These are phyloP conservation scores for Salvelinus fontinalis DNA, from an alignment of 2,113 vertebrate species.

Conservation along the genomic window DNA sequence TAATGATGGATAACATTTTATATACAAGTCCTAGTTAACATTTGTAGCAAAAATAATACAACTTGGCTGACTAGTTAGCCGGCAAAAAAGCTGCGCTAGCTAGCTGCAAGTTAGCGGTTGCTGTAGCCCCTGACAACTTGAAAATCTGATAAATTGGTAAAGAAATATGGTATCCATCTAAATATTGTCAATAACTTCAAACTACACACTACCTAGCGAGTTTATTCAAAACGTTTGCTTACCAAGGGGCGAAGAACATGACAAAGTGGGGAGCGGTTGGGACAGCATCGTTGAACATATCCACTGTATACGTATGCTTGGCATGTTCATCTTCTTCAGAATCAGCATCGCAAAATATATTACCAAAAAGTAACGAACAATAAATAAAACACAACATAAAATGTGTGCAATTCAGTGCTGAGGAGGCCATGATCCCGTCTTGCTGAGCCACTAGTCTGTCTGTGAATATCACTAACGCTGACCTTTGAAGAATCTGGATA, in stretches of 20 bases:
- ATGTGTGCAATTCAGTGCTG: conserved; percentile 37
- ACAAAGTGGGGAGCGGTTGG: conserved; percentile 89
- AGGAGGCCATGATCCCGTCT: conserved; percentile 57
- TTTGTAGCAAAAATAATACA: background rate
- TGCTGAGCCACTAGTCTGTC: conserved; percentile 28
- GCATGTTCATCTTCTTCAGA: conserved; percentile 74
- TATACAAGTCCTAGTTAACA: no score
- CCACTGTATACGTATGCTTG: conserved; percentile 86
- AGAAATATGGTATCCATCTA: no score
- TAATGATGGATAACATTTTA: no score
- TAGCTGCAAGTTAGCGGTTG: no score
- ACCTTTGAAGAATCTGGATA: conserved; percentile 12
- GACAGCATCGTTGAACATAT: conserved; percentile 89
- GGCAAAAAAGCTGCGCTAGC: no score
- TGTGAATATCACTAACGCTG: conserved; percentile 18
- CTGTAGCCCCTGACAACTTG: no score
- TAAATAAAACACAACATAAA: conserved; percentile 50
- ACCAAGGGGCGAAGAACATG: conserved; percentile 98
- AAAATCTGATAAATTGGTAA: no score
- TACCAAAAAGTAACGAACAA: conserved; percentile 56
- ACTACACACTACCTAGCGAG: no score
- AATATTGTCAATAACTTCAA: no score
- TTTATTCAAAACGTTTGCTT: conserved; percentile 43
- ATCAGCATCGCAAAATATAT: conserved; percentile 55
- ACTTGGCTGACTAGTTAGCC: conserved; percentile 37